Base-by-base conservation (phyloP, 2,888 invertebrate genomes). In the Lasioglossum marginatum region DNA sequence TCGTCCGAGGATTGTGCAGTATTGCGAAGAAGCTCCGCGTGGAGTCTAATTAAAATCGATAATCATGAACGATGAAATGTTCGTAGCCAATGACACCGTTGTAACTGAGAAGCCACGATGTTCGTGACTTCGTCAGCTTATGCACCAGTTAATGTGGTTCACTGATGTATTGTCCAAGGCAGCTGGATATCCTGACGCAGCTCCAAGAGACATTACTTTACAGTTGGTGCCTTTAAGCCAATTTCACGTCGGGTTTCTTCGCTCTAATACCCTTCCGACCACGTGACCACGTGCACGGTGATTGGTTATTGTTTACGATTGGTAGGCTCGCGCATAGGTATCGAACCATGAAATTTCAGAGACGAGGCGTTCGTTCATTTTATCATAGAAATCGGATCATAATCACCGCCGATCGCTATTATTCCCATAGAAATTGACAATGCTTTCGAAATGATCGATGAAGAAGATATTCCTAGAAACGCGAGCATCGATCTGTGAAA, bases 171-270 rank as follows among this genome's bases (percentile, higher is more conserved):
- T 81, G 84, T 87, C 84, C 83, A 90, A 85, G 81, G 83, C 77
- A 85, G 63, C 60, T 66, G 81, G 74, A 78, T 85, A 81, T 85
- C 80, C 85, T 70, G 85, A 86, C 82, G 86, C 82, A 85, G 79
- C 81, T 81, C 40, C 4, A 52, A 48, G 73, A 81, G 89, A 81
- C 87, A 87, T 85, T 87, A 88, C 87, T 88, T 91, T 80, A 77
- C 87, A 84, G 83, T 75, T 71, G 82, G 83, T 82, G 89, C 86
- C 89, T 87, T 89, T 92, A 92, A 92, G 91, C 92, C 91, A 88
- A 93, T 93, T 93, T 93, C 92, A 89, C 88, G 89, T 89, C 83
- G 86, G 91, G 91, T 92, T 90, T 92, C 92, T 83, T 92, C 88
- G 93, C 91, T 93, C 93, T 93, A 92, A 93, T 93, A 93, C 91